Conservation (phyloP, 1,140 invertebrate species). For the Ctenoplectra terminalis region DNA sequence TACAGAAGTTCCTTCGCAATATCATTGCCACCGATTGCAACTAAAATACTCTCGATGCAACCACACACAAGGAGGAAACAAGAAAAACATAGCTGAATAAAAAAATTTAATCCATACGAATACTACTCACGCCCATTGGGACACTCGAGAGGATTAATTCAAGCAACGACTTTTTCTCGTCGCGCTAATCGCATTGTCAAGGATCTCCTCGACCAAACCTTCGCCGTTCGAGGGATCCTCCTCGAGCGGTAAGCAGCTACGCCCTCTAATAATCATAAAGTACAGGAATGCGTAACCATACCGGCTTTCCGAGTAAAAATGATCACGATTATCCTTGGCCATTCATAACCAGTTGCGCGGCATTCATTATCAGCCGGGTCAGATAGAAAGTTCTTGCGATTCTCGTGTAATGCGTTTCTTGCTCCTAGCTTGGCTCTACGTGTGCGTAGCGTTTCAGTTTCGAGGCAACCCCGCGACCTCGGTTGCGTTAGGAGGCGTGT, state of each 20-base stretch:
- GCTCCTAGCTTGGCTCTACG: not conserved
- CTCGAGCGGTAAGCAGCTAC: conserved; percentile 60
- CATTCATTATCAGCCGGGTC: conserved; percentile 72
- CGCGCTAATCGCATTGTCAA: conserved; percentile 8
- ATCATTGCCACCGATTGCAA: too few relatives aligned
- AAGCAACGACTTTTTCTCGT: not conserved
- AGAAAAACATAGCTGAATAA: not conserved
- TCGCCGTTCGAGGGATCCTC: conserved; percentile 26
- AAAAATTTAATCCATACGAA: too few relatives aligned
- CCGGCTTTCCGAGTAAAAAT: conserved; percentile 65
- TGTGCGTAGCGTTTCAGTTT: conserved; percentile 33
- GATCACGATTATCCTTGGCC: conserved; percentile 64
- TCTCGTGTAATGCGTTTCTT: conserved; percentile 63
- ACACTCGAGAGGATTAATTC: not conserved
- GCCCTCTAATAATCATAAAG: conserved; percentile 78
- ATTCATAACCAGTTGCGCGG: conserved; percentile 77
- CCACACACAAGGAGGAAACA: not conserved
- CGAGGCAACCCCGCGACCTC: conserved; percentile 14
- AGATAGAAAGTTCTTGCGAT: conserved; percentile 71
- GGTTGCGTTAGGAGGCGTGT: not conserved
- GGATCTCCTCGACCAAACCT: not conserved
- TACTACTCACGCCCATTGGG: too few relatives aligned
- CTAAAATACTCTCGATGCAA: too few relatives aligned
- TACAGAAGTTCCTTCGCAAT: too few relatives aligned
- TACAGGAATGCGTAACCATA: conserved; percentile 54